Evolutionary conservation across 2,113 vertebrate species (phyloP).

Genomic region (Microtus richardsoni): DNA sequence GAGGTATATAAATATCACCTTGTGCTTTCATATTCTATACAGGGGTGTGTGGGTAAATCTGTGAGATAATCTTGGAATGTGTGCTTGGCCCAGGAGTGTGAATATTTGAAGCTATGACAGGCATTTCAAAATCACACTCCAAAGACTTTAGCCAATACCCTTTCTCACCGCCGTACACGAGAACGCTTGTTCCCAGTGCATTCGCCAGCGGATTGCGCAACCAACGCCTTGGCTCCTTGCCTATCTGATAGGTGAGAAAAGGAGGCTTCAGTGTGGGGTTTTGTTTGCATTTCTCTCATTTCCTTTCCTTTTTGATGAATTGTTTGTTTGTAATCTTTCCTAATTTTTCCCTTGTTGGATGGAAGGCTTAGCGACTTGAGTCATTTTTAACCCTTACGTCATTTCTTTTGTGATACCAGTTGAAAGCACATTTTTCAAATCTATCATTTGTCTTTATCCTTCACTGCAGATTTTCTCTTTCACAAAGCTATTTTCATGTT

Average conservation of each 20-base stretch:
- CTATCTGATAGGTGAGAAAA: conserved; percentile 61
- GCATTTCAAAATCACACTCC: neutral
- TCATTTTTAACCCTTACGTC: neutral
- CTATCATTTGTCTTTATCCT: conserved; percentile 16
- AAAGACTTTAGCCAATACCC: neutral
- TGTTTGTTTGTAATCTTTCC: conserved; percentile 34
- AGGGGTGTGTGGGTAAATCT: neutral
- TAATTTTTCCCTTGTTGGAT: neutral
- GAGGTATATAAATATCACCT: neutral
- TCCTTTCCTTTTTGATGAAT: conserved; percentile 49
- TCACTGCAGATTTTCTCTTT: conserved; percentile 1
- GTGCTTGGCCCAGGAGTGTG: neutral
- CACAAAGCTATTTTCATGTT: conserved; percentile 22
- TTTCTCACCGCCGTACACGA: neutral
- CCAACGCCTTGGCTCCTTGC: conserved; percentile 35
- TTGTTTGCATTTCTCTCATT: conserved; percentile 62
- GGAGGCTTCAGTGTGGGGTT: conserved; percentile 10
- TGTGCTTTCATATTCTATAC: conserved; percentile 3
- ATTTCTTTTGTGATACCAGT: neutral
- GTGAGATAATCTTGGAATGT: neutral
- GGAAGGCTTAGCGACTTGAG: conserved; percentile 22
- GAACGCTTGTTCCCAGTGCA: neutral
- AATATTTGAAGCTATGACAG: conserved; percentile 7
- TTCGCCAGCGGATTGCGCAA: neutral
- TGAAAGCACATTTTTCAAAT: conserved; percentile 29